These are phyloP conservation scores for Agelastica alni DNA, from an alignment of 2,888 invertebrate genomes.

Conservation along the genomic window DNA sequence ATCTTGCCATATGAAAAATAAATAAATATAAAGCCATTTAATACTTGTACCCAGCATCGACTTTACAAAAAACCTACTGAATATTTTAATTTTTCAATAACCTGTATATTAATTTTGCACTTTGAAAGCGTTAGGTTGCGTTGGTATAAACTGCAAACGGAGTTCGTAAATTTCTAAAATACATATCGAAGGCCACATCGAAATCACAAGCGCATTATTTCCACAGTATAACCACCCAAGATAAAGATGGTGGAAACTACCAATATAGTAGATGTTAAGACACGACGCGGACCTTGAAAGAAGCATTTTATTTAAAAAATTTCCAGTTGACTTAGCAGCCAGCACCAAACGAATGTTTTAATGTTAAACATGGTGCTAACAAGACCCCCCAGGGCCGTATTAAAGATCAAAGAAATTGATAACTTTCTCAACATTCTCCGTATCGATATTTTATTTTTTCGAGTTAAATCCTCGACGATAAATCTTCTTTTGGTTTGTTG, in stretches of 20 bases:
- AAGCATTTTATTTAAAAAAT: conserved; percentile 23
- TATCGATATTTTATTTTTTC: conserved; percentile 18
- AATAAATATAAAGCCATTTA: too few species aligned
- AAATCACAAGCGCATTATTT: conserved; percentile 15
- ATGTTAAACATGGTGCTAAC: conserved; percentile 29
- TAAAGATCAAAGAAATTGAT: conserved; percentile 26
- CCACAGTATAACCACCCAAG: conserved; percentile 8
- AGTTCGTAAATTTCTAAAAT: background rate
- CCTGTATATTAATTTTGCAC: background rate
- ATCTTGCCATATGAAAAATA: too few species aligned
- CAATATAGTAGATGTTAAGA: background rate
- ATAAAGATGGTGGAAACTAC: conserved; percentile 4
- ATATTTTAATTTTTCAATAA: too few species aligned
- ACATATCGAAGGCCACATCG: conserved; percentile 14
- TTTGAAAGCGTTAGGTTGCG: background rate
- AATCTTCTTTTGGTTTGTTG: conserved; percentile 19
- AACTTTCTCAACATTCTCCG: conserved; percentile 27
- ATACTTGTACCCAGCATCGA: too few species aligned
- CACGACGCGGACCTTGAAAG: conserved; percentile 18
- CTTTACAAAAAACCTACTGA: too few species aligned
- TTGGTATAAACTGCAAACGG: background rate
- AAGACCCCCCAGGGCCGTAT: conserved; percentile 28
- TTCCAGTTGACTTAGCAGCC: conserved; percentile 24
- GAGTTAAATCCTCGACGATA: conserved; percentile 11
- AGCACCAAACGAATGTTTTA: conserved; percentile 26